Conservation (phyloP, 2,797 vertebrate species). For the Myotis findleyi region DNA sequence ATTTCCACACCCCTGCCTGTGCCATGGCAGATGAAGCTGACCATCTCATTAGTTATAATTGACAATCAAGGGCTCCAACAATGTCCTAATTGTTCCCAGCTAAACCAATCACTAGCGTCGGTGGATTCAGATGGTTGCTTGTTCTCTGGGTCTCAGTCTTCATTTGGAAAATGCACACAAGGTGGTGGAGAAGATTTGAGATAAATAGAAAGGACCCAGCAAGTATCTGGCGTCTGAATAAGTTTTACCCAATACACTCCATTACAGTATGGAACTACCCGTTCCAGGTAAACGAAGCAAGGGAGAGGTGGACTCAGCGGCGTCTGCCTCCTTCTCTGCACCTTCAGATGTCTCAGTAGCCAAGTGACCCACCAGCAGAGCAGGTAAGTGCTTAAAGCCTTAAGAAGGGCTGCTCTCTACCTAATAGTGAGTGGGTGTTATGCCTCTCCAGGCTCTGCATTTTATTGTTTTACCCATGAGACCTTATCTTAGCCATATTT, state of each 20-base stretch:
- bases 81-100: neutral
- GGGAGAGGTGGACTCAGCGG: rapidly evolving
- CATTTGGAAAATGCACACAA: neutral
- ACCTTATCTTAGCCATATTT: neutral
- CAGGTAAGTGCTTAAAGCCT: neutral
- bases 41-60: neutral
- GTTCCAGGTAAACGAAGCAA: neutral
- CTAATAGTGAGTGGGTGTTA: neutral
- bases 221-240: neutral
- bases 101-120: neutral
- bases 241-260: neutral
- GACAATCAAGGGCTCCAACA: neutral
- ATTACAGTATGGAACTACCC: neutral
- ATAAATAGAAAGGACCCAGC: neutral
- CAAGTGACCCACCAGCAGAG: too few relatives aligned
- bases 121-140: neutral
- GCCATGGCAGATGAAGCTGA: neutral
- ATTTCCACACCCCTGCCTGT: neutral
- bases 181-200: neutral
- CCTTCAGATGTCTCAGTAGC: neutral
- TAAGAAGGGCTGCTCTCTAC: neutral
- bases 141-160: neutral
- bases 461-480: neutral
- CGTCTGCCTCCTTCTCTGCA: neutral
- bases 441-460: neutral